phyloP scores from a whole-genome alignment of 2,888 invertebrate genomes.

The Diarsia mendica region DNA sequence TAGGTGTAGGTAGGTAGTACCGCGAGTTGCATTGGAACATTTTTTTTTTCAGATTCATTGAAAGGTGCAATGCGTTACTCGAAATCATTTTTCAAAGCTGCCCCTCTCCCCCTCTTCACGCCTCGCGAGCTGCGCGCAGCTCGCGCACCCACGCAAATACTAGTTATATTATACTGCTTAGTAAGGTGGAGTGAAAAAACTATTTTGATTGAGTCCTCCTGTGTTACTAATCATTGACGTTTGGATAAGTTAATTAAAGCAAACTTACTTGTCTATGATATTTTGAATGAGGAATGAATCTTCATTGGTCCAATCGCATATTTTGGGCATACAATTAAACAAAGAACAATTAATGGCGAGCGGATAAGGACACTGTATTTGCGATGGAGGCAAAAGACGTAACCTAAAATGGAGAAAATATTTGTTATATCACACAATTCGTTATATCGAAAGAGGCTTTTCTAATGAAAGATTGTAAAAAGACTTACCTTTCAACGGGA shows the following conservation, averaged over 20 bases:
- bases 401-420: slow-evolving; percentile 78
- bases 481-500: slow-evolving; percentile 85
- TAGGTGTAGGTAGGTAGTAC: too few relatives aligned
- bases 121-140: too few relatives aligned
- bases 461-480: neutral
- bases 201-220: too few relatives aligned
- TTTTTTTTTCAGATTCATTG: too few relatives aligned
- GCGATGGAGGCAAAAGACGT: slow-evolving; percentile 83
- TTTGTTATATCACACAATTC: neutral
- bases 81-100: too few relatives aligned
- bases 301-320: slow-evolving; percentile 87
- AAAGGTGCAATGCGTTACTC: too few relatives aligned
- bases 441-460: neutral
- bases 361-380: slow-evolving; percentile 83
- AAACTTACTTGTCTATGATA: slow-evolving; percentile 90
- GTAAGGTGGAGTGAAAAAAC: too few relatives aligned
- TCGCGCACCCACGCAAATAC: too few relatives aligned
- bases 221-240: too few relatives aligned
- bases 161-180: too few relatives aligned
- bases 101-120: too few relatives aligned
- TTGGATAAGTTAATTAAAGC: neutral
- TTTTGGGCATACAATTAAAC: slow-evolving; percentile 88
- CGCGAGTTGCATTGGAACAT: too few relatives aligned
- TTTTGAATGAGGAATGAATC: slow-evolving; percentile 90
- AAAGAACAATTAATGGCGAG: slow-evolving; percentile 91